A percentile compares a stretch with the other conserved stretches of the same genome.
Conservation (phyloP, 2,113 vertebrate species). For the Alces alces region DNA sequence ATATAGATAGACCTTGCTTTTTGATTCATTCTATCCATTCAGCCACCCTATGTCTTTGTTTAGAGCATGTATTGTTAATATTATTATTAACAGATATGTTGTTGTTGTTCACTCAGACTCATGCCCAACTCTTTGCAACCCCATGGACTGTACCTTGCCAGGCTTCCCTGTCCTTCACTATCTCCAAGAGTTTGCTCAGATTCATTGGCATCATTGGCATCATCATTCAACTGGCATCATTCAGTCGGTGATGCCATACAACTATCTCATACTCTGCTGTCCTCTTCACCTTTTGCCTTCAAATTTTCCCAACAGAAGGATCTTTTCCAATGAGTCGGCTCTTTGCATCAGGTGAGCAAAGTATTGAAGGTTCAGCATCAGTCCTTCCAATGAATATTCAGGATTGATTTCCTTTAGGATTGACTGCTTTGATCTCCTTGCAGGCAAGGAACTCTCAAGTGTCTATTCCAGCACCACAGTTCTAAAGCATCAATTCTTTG, state of each 20-base stretch:
- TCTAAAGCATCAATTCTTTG: not conserved
- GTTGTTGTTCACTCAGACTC: not conserved
- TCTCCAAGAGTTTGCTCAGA: not conserved
- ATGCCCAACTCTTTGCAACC: not conserved
- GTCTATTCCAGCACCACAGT: not conserved
- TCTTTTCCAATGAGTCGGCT: not conserved
- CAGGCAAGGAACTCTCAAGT: not conserved
- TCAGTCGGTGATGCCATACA: not conserved
- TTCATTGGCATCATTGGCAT: not conserved
- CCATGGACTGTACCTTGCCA: not conserved
- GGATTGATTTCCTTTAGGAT: not conserved
- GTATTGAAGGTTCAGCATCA: not conserved
- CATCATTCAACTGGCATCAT: not conserved
- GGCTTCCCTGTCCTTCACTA: not conserved
- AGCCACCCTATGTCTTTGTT: not conserved
- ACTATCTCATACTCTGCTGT: not conserved
- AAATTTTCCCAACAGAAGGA: not conserved
- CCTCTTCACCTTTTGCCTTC: not conserved
- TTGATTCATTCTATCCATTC: not conserved
- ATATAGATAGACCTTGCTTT: not conserved
- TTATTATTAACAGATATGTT: not conserved
- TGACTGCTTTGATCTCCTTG: not conserved
- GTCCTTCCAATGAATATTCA: not conserved
- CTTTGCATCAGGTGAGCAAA: not conserved
- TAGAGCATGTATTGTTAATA: not conserved